Evolutionary conservation across 2,888 invertebrate species (phyloP).

Genomic region (Apodemia arnacis): DNA sequence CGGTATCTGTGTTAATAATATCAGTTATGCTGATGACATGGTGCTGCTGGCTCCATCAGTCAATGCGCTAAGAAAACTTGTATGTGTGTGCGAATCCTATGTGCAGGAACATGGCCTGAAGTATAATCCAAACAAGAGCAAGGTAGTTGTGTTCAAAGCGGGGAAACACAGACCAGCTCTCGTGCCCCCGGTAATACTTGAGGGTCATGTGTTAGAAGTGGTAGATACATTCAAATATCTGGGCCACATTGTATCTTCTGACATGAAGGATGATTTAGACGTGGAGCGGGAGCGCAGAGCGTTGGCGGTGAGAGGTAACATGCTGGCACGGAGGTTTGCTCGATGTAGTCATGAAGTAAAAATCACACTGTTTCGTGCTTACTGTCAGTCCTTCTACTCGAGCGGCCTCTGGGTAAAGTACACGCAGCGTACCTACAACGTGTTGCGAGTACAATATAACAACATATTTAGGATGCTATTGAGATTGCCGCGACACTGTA

Average conservation of each 20-base stretch:
- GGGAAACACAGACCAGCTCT: not conserved
- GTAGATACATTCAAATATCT: not conserved
- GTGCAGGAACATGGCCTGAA: not conserved
- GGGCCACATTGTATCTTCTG: not conserved
- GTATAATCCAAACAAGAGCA: too few species aligned
- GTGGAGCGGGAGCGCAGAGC: constrained; percentile 46
- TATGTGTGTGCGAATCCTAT: not conserved
- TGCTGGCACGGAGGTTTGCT: constrained; percentile 63
- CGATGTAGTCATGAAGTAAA: constrained; percentile 40
- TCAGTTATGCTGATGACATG: constrained; percentile 42
- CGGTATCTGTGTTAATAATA: constrained; percentile 31
- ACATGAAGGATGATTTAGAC: not conserved
- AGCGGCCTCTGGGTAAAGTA: not conserved
- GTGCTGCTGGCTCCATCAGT: constrained; percentile 16
- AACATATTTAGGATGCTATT: too few species aligned
- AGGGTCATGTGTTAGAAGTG: not conserved
- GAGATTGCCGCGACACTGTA: too few species aligned
- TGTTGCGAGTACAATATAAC: too few species aligned
- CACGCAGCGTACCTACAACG: not conserved
- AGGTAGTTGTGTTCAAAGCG: not conserved
- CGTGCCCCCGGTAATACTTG: not conserved
- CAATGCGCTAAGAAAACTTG: constrained; percentile 4
- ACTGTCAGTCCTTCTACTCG: not conserved
- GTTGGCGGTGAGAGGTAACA: constrained; percentile 57
- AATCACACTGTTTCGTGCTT: not conserved